Evolutionary conservation across 2,888 invertebrate genomes (phyloP).

Genomic region (Hydriomena furcata): DNA sequence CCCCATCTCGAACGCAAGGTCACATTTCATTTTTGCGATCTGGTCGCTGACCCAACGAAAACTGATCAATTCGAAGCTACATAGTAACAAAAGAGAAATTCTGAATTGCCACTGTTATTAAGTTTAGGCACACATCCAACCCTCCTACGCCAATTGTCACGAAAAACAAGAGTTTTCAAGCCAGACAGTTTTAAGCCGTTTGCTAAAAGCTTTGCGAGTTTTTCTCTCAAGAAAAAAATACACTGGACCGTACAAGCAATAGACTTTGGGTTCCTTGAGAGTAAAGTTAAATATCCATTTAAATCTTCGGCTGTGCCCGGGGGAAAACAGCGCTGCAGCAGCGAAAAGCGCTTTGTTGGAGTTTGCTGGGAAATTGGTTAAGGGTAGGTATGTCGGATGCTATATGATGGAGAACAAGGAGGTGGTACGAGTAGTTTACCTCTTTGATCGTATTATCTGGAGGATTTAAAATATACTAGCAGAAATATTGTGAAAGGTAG

Average conservation of each 20-base stretch:
- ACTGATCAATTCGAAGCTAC: too few species aligned
- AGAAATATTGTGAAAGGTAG: too few species aligned
- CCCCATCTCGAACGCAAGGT: too few species aligned
- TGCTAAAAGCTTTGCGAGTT: constrained; percentile 74
- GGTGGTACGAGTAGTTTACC: too few species aligned
- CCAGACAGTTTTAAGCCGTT: constrained; percentile 73
- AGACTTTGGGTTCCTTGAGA: constrained; percentile 78
- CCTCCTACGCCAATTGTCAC: constrained; percentile 1
- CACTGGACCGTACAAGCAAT: constrained; percentile 66
- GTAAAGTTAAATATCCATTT: constrained; percentile 83
- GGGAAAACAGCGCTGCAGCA: constrained; percentile 71
- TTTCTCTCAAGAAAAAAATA: constrained; percentile 58
- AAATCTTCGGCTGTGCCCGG: constrained; percentile 72
- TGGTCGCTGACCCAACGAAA: too few species aligned
- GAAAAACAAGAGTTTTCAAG: constrained; percentile 37
- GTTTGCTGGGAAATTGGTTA: constrained; percentile 45
- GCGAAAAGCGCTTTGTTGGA: constrained; percentile 43
- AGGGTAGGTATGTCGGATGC: constrained; percentile 13
- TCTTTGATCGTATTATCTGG: neutral
- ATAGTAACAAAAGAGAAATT: too few species aligned
- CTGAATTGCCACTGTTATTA: neutral
- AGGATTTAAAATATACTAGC: too few species aligned
- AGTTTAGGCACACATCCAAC: neutral
- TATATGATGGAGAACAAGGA: neutral
- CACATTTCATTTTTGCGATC: too few species aligned